phyloP scores from a whole-genome alignment of 2,888 invertebrate species.

The Drosophila percnosoma region DNA sequence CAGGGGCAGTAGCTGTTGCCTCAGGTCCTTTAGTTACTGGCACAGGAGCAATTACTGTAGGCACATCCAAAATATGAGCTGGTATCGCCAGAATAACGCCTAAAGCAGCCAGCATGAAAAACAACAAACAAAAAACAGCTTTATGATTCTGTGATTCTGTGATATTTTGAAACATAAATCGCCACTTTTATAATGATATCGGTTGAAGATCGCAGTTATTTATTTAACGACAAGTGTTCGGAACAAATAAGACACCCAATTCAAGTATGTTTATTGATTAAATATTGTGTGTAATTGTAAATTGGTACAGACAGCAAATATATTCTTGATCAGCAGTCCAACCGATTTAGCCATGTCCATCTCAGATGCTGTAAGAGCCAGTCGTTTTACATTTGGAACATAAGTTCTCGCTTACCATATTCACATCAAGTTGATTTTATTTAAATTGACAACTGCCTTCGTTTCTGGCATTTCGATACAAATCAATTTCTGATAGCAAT shows the following conservation, averaged over 20 bases:
- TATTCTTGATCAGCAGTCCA: not conserved
- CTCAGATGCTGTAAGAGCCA: not conserved
- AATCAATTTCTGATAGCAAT: not conserved
- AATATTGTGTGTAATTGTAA: not conserved
- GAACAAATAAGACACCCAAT: constrained; percentile 8
- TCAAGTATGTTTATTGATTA: constrained; percentile 11
- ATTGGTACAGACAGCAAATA: not conserved
- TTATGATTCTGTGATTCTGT: constrained; percentile 7
- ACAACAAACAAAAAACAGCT: not conserved
- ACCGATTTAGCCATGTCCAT: not conserved
- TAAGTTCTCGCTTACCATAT: not conserved
- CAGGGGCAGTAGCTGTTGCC: not conserved
- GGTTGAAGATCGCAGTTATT: constrained; percentile 10
- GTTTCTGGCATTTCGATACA: not conserved
- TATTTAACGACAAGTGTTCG: constrained; percentile 24
- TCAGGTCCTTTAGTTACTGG: too few species aligned
- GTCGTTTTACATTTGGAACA: not conserved
- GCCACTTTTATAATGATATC: constrained; percentile 29
- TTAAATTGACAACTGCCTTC: not conserved
- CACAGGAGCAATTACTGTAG: too few species aligned
- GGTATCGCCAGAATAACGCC: not conserved
- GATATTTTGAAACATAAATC: not conserved
- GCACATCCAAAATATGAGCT: not conserved
- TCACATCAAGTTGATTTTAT: not conserved
- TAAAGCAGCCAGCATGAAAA: constrained; percentile 6